Evolutionary conservation across 2,888 invertebrate genomes (phyloP).

Genomic region (Nowickia ferox): DNA sequence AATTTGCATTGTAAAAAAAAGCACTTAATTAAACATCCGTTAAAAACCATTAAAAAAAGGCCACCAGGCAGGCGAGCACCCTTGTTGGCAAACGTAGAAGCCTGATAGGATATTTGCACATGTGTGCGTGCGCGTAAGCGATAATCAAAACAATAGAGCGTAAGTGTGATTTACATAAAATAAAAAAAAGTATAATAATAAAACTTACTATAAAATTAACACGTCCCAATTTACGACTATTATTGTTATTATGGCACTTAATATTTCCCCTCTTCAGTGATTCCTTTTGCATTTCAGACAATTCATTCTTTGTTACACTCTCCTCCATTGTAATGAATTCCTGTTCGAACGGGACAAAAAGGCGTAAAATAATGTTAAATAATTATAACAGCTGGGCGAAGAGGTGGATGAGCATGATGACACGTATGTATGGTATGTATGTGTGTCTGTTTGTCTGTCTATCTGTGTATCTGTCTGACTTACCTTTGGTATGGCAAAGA

Average conservation of each 20-base stretch:
- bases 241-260: conserved; percentile 74
- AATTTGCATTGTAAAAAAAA: conserved; percentile 33
- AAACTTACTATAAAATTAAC: conserved; percentile 81
- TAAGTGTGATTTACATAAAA: conserved; percentile 4
- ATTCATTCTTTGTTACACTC: conserved; percentile 79
- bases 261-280: conserved; percentile 80
- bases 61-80: conserved; percentile 16
- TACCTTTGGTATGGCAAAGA: conserved; percentile 83
- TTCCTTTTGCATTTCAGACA: conserved; percentile 80
- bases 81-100: not conserved
- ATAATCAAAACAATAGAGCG: conserved; percentile 12
- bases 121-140: conserved; percentile 12
- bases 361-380: not conserved
- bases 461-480: conserved; percentile 19
- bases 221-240: conserved; percentile 79
- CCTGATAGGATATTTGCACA: conserved; percentile 21
- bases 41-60: conserved; percentile 33
- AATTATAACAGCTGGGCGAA: conserved; percentile 36
- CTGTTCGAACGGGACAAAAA: conserved; percentile 73
- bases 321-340: conserved; percentile 82
- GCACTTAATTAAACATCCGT: conserved; percentile 57
- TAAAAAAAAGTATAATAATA: not conserved
- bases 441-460: not conserved
- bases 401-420: not conserved
- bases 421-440: not conserved